These are phyloP conservation scores for Drosophila fuyamai DNA, from an alignment of 1,140 invertebrate species.

Conservation along the genomic window DNA sequence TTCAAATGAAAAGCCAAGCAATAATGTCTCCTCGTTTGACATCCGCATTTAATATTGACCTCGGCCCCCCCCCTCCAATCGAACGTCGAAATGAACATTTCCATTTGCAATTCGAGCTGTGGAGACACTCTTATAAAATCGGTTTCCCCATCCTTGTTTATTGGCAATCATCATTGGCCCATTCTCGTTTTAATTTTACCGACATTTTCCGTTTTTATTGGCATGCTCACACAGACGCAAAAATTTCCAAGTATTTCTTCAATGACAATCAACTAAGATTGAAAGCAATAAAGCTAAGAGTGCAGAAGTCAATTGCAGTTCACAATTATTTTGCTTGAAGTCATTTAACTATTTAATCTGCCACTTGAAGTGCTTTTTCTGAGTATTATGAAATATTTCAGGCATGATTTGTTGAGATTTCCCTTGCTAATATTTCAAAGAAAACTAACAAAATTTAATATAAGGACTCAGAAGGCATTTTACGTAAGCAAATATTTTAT, in stretches of 20 bases:
- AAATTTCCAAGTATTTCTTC: neutral
- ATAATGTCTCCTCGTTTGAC: slow-evolving; percentile 70
- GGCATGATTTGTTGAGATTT: neutral
- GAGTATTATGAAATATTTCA: neutral
- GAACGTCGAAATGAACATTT: slow-evolving; percentile 33
- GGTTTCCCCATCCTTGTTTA: slow-evolving; percentile 11
- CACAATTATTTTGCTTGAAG: slow-evolving; percentile 8
- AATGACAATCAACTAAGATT: slow-evolving; percentile 11
- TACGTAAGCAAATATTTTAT: neutral
- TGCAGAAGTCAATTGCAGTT: slow-evolving; percentile 20
- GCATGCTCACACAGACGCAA: slow-evolving; percentile 13
- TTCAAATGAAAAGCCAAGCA: slow-evolving; percentile 65
- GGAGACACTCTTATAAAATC: slow-evolving; percentile 13
- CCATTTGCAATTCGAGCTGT: slow-evolving; percentile 25
- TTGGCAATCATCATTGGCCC: slow-evolving; percentile 23
- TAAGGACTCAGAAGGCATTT: too few relatives aligned
- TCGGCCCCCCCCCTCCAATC: neutral
- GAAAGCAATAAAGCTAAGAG: slow-evolving; percentile 28
- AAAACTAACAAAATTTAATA: neutral
- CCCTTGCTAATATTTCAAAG: neutral
- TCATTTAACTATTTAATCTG: slow-evolving; percentile 14
- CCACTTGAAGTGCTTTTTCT: neutral
- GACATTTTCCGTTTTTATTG: slow-evolving; percentile 37
- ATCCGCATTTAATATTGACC: slow-evolving; percentile 68
- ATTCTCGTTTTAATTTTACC: slow-evolving; percentile 37